Evolutionary conservation across 2,888 invertebrate species (phyloP).

Genomic region (Dioctria rufipes): DNA sequence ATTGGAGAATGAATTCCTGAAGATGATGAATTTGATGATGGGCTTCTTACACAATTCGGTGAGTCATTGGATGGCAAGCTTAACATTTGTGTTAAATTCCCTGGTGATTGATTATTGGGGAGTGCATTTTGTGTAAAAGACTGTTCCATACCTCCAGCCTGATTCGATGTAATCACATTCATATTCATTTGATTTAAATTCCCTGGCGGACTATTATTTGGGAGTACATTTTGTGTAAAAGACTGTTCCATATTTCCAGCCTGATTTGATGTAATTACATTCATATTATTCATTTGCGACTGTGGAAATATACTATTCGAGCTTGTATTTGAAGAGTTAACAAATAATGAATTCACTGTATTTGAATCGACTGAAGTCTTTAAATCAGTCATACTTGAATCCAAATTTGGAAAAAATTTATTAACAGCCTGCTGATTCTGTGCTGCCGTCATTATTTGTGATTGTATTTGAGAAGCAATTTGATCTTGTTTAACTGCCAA

Average conservation of each 20-base stretch:
- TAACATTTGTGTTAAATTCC: slow-evolving; percentile 63
- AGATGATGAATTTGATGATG: slow-evolving; percentile 68
- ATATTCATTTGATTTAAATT: slow-evolving; percentile 32
- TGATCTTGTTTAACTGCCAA: slow-evolving; percentile 74
- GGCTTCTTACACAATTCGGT: slow-evolving; percentile 69
- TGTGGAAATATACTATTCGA: slow-evolving; percentile 55
- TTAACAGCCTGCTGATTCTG: slow-evolving; percentile 75
- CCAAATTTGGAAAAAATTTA: slow-evolving; percentile 75
- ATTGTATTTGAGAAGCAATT: slow-evolving; percentile 70
- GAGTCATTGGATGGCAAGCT: slow-evolving; percentile 63
- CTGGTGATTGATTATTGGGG: slow-evolving; percentile 24
- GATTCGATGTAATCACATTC: slow-evolving; percentile 36
- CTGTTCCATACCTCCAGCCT: slow-evolving; percentile 43
- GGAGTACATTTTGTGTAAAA: slow-evolving; percentile 51
- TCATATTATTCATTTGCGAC: slow-evolving; percentile 39
- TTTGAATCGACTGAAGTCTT: slow-evolving; percentile 57
- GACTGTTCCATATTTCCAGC: slow-evolving; percentile 46
- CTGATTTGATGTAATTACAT: slow-evolving; percentile 40
- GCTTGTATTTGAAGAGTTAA: slow-evolving; percentile 55
- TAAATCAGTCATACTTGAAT: slow-evolving; percentile 64
- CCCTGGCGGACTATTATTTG: slow-evolving; percentile 14
- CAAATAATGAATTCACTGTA: slow-evolving; percentile 58
- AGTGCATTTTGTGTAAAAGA: slow-evolving; percentile 52
- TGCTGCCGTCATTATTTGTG: slow-evolving; percentile 64
- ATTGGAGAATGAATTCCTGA: slow-evolving; percentile 68